Conservation (phyloP, 2,797 vertebrate genomes). For the Typhlichthys eigenmanni region DNA sequence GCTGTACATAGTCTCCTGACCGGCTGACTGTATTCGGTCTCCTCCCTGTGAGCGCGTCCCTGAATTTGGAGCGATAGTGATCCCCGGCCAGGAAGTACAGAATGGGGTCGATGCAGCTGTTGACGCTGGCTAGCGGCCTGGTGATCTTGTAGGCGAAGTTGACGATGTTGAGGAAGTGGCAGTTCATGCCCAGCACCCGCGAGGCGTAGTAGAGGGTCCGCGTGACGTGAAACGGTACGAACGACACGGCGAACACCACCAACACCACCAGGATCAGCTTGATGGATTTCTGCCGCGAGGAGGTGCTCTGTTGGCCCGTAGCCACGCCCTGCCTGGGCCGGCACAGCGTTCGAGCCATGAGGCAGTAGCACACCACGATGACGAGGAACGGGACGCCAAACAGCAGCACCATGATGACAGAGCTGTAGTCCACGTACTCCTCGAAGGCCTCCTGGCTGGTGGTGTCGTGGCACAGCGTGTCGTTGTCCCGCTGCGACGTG, state of each 20-base stretch:
- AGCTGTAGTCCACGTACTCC: constrained; percentile 87
- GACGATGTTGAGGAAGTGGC: constrained; percentile 83
- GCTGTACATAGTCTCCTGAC: constrained; percentile 11
- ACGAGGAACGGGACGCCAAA: constrained; percentile 88
- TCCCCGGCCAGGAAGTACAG: constrained; percentile 91
- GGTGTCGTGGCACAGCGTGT: constrained; percentile 91
- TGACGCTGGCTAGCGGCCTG: constrained; percentile 88
- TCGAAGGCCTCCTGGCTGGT: constrained; percentile 83
- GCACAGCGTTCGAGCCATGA: constrained; percentile 85
- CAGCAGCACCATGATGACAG: constrained; percentile 84
- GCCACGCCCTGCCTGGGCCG: constrained; percentile 70
- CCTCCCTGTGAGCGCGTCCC: constrained; percentile 52
- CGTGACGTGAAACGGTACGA: constrained; percentile 93
- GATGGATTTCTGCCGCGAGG: constrained; percentile 82
- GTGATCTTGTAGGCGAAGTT: constrained; percentile 96
- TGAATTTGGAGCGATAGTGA: constrained; percentile 80
- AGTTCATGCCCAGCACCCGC: constrained; percentile 82
- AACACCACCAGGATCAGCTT: constrained; percentile 87
- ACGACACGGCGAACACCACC: constrained; percentile 87
- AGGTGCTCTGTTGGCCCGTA: constrained; percentile 26
- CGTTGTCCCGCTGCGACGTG: constrained; percentile 79
- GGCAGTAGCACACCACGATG: constrained; percentile 86
- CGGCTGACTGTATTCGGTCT: constrained; percentile 33
- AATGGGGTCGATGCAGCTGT: constrained; percentile 94
- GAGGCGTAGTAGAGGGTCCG: constrained; percentile 89